Percentiles rank a stretch among this genome's conserved stretches.
Conservation (phyloP, 2,113 vertebrate genomes). For the Notarius lentiginosus region DNA sequence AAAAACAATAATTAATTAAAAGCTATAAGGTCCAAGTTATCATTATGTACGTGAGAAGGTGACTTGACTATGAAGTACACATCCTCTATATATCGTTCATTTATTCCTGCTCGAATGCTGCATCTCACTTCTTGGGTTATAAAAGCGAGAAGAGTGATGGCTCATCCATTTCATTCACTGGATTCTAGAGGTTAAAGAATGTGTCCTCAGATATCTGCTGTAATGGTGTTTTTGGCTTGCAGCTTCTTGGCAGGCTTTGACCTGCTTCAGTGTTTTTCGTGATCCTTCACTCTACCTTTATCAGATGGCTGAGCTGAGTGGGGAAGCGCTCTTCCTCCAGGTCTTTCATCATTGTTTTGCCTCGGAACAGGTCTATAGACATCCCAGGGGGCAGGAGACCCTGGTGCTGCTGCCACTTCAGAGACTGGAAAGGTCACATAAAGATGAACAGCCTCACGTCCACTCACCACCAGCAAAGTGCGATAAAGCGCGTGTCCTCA, state of each 20-base stretch:
- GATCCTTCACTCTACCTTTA: slow-evolving; percentile 78
- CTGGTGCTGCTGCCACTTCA: slow-evolving; percentile 98
- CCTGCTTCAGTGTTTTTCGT: not conserved
- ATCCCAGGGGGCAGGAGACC: slow-evolving; percentile 93
- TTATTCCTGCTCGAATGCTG: not conserved
- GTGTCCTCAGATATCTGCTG: not conserved
- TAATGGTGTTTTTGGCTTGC: not conserved
- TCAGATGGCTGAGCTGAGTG: slow-evolving; percentile 90
- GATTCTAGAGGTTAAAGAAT: not conserved
- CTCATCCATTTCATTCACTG: not conserved
- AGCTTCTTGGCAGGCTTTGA: not conserved
- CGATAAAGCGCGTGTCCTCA: not conserved
- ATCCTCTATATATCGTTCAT: not conserved
- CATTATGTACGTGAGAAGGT: not conserved
- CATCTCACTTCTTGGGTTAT: not conserved
- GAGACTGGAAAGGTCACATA: slow-evolving; percentile 70
- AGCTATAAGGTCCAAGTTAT: not conserved
- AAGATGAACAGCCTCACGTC: not conserved
- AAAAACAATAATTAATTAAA: not conserved
- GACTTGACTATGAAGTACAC: not conserved
- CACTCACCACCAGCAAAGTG: not conserved
- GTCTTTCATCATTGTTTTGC: slow-evolving; percentile 96
- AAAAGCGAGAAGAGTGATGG: not conserved
- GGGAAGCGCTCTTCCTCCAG: slow-evolving; percentile 97
- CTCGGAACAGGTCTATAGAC: slow-evolving; percentile 96